These are phyloP conservation scores for Automeris io DNA, from an alignment of 2,888 invertebrate genomes.

Conservation along the genomic window DNA sequence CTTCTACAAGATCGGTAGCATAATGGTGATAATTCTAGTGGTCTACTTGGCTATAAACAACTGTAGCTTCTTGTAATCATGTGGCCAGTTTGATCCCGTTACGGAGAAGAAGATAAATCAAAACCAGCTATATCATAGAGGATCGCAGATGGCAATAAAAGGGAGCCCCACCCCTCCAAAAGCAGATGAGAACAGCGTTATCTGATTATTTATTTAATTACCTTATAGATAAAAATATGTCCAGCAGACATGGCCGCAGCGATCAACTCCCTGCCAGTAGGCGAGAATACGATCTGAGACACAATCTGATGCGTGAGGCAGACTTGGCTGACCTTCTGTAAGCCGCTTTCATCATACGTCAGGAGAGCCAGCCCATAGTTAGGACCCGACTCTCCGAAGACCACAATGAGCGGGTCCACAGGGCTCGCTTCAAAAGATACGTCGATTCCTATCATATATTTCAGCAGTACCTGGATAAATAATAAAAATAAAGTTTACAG, in stretches of 20 bases:
- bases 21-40: too few relatives aligned
- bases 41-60: too few relatives aligned
- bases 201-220: constrained; percentile 14
- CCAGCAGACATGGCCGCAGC: constrained; percentile 64
- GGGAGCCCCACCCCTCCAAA: too few relatives aligned
- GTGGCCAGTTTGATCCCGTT: too few relatives aligned
- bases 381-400: constrained; percentile 40
- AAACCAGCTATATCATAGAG: too few relatives aligned
- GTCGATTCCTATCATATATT: constrained; percentile 40
- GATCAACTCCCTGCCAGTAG: constrained; percentile 45
- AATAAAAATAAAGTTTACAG: neutral
- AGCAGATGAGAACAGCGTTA: too few relatives aligned
- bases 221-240: constrained; percentile 59
- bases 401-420: constrained; percentile 43
- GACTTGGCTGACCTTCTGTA: constrained; percentile 25
- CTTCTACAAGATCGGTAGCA: too few relatives aligned
- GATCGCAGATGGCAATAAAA: too few relatives aligned
- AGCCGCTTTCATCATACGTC: constrained; percentile 17
- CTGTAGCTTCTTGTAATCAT: too few relatives aligned
- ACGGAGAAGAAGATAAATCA: too few relatives aligned
- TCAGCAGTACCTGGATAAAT: constrained; percentile 36
- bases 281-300: constrained; percentile 49
- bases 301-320: constrained; percentile 64
- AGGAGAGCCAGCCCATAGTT: constrained; percentile 52
- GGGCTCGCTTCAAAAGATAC: constrained; percentile 53